Evolutionary conservation across 2,113 vertebrate species (phyloP), one percentile per base, ranked within the genome.

Genomic region (Labeo rohita): DNA sequence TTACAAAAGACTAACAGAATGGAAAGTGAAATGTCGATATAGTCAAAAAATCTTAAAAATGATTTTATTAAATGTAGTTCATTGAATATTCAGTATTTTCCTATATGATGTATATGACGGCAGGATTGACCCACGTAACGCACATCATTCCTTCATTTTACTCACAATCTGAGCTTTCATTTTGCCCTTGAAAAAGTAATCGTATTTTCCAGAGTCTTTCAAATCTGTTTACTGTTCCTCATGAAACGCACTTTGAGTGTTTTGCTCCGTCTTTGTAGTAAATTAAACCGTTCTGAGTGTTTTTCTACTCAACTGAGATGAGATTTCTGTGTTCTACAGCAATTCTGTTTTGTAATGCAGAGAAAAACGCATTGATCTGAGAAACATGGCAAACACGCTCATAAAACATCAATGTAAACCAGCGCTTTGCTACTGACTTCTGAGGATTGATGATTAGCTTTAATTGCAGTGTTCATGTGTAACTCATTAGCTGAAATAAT

Each of bases 171-270:
- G 80, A 59, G 59, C 70, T 43, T 80, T 70, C 54, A 6, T 45
- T 59, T n/a, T 87, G 87, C 68, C 90, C 90, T 92, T 90, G 89
- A 73, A 91, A 82, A 89, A 70, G 88, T 45, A 90, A 89, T 92
- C 83, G 39, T 76, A 85, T 79, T 89, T 87, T 72, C 86, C 87
- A 89, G 84, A 73, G 18, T 86, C 28, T 28, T 8, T 81, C 80
- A 88, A 88, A 91, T 84, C 83, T 65, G 85, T 89, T 89, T 66
- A 75, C 39, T 59, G n/a, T 49, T 83, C 16, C 50, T 87, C 84
- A 85, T 89, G 85, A 87, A 85, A 84, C 28, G 18, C 6, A 47
- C 61, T 87, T 77, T 52, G 85, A 77, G 88, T 87, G 54, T 83
- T 3, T 11, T 78, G 74, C 63, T 84, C 61, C 28, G 61, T 74